These are phyloP conservation scores for Littorina saxatilis DNA, from an alignment of 1,140 invertebrate genomes.

Conservation along the genomic window DNA sequence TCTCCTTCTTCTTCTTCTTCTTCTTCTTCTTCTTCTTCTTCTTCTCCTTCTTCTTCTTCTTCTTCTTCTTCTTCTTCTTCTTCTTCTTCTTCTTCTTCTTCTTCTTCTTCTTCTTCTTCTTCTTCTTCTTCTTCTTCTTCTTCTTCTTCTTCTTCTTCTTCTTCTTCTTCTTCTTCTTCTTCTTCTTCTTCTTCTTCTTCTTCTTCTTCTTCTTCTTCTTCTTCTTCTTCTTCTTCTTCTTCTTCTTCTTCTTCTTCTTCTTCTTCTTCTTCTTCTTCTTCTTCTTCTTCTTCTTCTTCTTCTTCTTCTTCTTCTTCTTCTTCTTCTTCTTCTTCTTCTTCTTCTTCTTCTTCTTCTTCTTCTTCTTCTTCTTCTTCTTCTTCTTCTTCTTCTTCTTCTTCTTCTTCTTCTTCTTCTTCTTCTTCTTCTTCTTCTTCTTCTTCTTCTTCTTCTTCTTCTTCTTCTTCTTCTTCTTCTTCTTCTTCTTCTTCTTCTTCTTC, in stretches of 20 bases:
- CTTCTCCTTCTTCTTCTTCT: constrained; percentile 41
- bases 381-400: constrained; percentile 27
- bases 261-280: not conserved
- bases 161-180: not conserved
- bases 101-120: constrained; percentile 12
- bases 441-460: constrained; percentile 27
- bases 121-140: not conserved
- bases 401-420: constrained; percentile 17
- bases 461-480: constrained; percentile 17
- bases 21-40: constrained; percentile 37
- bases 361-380: not conserved
- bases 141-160: not conserved
- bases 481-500: constrained; percentile 24
- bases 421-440: constrained; percentile 8
- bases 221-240: not conserved
- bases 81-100: not conserved
- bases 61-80: constrained; percentile 25
- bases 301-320: not conserved
- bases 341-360: constrained; percentile 4
- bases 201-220: constrained; percentile 2
- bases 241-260: not conserved
- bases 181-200: not conserved
- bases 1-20: constrained; percentile 36
- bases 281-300: not conserved
- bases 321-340: constrained; percentile 4